These are phyloP conservation scores for Typhlichthys eigenmanni DNA, from an alignment of 2,797 vertebrate genomes.

Conservation along the genomic window DNA sequence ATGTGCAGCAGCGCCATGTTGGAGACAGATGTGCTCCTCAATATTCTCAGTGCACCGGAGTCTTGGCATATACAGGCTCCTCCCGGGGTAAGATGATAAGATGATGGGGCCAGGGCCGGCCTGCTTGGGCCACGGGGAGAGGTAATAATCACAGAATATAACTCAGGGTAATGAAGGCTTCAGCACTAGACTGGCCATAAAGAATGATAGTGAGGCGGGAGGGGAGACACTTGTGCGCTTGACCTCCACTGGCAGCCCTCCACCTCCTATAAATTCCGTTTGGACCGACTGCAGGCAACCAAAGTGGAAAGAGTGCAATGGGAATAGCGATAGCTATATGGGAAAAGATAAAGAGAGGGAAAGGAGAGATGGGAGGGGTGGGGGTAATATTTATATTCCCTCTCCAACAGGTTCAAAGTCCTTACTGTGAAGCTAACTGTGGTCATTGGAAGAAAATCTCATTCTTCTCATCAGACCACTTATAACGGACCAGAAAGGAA, in stretches of 20 bases:
- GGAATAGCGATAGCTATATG: not conserved
- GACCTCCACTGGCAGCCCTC: conserved; percentile 72
- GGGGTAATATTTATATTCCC: too few species aligned
- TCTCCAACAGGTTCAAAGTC: too few species aligned
- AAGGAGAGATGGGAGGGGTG: too few species aligned
- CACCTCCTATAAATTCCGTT: conserved; percentile 69
- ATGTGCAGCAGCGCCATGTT: conserved; percentile 61
- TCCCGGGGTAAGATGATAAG: conserved; percentile 70
- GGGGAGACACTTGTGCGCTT: conserved; percentile 59
- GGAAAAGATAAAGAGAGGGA: conserved; percentile 4
- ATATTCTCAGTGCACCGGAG: conserved; percentile 42
- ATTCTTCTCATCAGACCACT: too few species aligned
- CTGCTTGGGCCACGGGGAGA: conserved; percentile 57
- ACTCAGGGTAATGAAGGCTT: conserved; percentile 77
- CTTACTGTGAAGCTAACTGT: not conserved
- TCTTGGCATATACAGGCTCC: conserved; percentile 50
- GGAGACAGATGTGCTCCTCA: conserved; percentile 70
- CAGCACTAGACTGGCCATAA: conserved; percentile 71
- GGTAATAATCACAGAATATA: conserved; percentile 71
- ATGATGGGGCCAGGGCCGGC: conserved; percentile 66
- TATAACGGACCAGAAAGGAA: not conserved
- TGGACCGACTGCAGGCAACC: conserved; percentile 48
- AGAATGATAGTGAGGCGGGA: conserved; percentile 69
- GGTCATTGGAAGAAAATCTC: not conserved
- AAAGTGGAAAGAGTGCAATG: conserved; percentile 18